Evolutionary conservation across 2,888 invertebrate genomes (phyloP).

Genomic region (Ormyrus nitidulus): DNA sequence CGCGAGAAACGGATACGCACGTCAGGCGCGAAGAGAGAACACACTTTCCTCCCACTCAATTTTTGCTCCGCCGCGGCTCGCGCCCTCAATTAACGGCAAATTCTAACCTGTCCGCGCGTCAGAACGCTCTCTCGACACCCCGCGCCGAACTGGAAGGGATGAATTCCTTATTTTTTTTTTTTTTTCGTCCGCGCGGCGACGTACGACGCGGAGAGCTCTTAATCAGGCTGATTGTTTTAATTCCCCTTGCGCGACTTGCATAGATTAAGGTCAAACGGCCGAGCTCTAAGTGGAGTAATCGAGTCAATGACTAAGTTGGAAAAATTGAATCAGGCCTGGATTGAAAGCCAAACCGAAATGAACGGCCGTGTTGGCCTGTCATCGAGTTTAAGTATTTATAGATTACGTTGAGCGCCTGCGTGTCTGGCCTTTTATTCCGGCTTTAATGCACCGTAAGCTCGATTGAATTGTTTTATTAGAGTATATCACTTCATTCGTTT

Average conservation of each 20-base stretch:
- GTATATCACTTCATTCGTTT: too few species aligned
- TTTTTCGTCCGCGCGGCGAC: background rate
- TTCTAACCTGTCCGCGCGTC: constrained; percentile 22
- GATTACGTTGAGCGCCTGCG: background rate
- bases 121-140: background rate
- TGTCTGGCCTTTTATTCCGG: too few species aligned
- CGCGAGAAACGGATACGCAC: constrained; percentile 42
- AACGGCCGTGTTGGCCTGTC: background rate
- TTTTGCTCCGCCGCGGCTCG: background rate
- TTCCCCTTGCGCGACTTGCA: constrained; percentile 21
- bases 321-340: constrained; percentile 37
- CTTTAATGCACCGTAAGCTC: too few species aligned
- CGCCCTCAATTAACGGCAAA: constrained; percentile 6
- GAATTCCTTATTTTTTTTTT: background rate
- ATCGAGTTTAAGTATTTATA: constrained; percentile 8
- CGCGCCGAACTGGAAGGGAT: background rate
- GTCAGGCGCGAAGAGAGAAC: constrained; percentile 1
- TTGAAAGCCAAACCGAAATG: constrained; percentile 37
- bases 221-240: constrained; percentile 48
- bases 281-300: constrained; percentile 38
- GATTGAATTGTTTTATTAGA: too few species aligned
- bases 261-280: constrained; percentile 47
- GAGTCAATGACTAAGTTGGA: constrained; percentile 33
- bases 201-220: constrained; percentile 16
- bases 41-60: too few species aligned